A percentile compares a stretch with the other conserved stretches of the same genome.
Conservation (phyloP, 2,888 invertebrate genomes). For the Hirudinaria manillensis region DNA sequence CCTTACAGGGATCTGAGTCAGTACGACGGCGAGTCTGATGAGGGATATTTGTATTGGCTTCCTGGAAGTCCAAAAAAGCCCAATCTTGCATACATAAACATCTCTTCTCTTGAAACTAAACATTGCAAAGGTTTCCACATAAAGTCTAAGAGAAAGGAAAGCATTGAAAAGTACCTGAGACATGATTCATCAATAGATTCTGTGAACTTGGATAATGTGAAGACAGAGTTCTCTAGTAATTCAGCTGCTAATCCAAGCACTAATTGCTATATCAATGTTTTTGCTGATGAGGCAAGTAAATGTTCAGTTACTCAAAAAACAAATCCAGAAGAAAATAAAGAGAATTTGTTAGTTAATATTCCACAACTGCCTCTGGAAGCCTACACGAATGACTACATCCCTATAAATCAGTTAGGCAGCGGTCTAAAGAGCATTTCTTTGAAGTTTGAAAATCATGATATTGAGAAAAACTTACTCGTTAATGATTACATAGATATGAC, state of each 20-base stretch:
- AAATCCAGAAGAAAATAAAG: background rate
- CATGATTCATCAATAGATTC: too few relatives aligned
- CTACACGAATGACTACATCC: background rate
- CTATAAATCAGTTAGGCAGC: background rate
- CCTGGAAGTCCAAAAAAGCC: constrained; percentile 6
- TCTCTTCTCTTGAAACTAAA: background rate
- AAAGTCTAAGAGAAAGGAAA: background rate
- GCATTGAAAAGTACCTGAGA: background rate
- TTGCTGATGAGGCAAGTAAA: background rate
- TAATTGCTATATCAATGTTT: constrained; percentile 3
- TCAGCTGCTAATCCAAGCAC: background rate
- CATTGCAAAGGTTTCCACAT: background rate
- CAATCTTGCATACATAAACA: background rate
- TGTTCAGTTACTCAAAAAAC: background rate
- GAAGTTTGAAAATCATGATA: too few relatives aligned
- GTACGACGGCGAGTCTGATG: constrained; percentile 34
- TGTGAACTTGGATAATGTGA: too few relatives aligned
- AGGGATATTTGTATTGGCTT: constrained; percentile 25
- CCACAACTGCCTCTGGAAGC: background rate
- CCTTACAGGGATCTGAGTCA: constrained; percentile 36
- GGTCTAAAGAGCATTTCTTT: background rate
- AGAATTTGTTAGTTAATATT: background rate
- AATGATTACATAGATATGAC: background rate
- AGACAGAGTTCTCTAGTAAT: background rate
- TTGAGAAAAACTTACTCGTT: background rate